A percentile compares a stretch with the other conserved stretches of the same genome.
Conservation (phyloP, 2,888 invertebrate species). For the Epinotia brunnichana region DNA sequence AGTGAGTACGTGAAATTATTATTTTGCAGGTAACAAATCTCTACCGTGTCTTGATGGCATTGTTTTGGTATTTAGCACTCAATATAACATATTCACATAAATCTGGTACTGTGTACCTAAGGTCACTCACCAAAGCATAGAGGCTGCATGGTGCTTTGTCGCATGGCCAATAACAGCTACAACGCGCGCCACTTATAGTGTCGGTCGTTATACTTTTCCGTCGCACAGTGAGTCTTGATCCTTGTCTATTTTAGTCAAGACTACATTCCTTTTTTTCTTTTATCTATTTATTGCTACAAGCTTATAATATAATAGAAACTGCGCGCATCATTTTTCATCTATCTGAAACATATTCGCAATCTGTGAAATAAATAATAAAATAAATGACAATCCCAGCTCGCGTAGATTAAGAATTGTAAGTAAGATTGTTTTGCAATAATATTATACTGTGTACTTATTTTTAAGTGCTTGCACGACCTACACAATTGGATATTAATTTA, state of each 20-base stretch:
- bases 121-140: constrained; percentile 57
- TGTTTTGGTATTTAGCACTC: background rate
- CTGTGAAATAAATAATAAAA: no score
- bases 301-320: background rate
- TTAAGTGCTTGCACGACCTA: no score
- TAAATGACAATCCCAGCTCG: no score
- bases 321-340: no score
- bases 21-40: background rate
- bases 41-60: background rate
- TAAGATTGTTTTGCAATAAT: no score
- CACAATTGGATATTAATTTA: background rate
- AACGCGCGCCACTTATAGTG: constrained; percentile 67
- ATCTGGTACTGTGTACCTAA: background rate
- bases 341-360: no score
- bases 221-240: constrained; percentile 57
- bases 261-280: background rate
- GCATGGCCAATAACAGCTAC: constrained; percentile 55
- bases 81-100: background rate
- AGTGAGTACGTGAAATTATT: background rate
- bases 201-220: constrained; percentile 57
- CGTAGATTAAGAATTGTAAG: no score
- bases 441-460: no score
- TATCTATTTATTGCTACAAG: background rate
- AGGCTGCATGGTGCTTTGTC: constrained; percentile 62
- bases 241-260: constrained; percentile 47